Conservation (phyloP, 2,797 vertebrate species). For the Moxostoma hubbsi region DNA sequence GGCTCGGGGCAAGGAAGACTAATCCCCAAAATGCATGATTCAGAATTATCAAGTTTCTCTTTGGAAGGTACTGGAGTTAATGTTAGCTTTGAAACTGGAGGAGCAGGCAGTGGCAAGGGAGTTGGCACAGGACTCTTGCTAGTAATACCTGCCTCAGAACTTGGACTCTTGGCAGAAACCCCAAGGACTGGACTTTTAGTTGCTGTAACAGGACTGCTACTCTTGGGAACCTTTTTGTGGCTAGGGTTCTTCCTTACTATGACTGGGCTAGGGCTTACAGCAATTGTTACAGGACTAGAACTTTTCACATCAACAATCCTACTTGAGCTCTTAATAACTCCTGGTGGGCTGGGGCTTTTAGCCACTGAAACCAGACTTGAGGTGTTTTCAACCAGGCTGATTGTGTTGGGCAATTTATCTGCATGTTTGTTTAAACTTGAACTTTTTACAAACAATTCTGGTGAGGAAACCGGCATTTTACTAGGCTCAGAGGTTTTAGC, state of each 20-base stretch:
- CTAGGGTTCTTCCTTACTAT: conserved; percentile 21
- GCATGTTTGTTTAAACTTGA: conserved; percentile 56
- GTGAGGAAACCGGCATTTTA: background rate
- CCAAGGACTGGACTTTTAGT: conserved; percentile 63
- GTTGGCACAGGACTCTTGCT: conserved; percentile 59
- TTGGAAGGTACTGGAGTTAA: conserved; percentile 27
- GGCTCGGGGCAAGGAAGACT: conserved; percentile 56
- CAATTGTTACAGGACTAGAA: background rate
- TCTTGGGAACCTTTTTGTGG: background rate
- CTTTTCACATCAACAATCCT: background rate
- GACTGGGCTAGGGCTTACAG: conserved; percentile 1
- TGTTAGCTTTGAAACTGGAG: conserved; percentile 56
- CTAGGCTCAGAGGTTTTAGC: background rate
- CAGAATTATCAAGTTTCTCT: conserved; percentile 52
- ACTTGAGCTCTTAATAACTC: conserved; percentile 21
- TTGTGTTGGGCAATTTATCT: conserved; percentile 61
- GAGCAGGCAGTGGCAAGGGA: conserved; percentile 51
- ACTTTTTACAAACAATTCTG: conserved; percentile 62
- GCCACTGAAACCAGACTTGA: background rate
- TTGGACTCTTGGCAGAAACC: conserved; percentile 1
- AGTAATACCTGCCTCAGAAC: background rate
- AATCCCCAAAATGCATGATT: conserved; percentile 27
- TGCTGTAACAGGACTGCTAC: conserved; percentile 50
- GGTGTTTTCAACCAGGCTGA: conserved; percentile 59
- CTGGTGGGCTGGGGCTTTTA: conserved; percentile 54